These are phyloP conservation scores for Dryococelus australis DNA, from an alignment of 2,888 invertebrate species.

Conservation along the genomic window DNA sequence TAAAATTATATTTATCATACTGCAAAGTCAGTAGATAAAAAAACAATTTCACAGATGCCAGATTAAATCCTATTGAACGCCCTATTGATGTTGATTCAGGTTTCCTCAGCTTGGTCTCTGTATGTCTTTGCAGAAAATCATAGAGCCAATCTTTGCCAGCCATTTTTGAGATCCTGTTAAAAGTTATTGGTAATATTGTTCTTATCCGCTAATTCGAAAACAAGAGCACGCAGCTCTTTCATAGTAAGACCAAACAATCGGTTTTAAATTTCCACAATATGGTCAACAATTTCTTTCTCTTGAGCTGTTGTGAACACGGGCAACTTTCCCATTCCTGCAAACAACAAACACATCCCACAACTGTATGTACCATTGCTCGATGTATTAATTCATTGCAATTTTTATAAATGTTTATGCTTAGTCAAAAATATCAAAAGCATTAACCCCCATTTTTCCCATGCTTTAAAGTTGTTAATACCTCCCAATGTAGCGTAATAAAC, in stretches of 20 bases:
- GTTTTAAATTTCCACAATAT: neutral
- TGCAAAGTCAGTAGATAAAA: neutral
- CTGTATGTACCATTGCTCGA: neutral
- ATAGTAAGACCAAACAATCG: constrained; percentile 5
- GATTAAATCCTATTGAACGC: neutral
- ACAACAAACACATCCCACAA: neutral
- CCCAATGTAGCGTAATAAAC: no score
- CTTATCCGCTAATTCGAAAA: neutral
- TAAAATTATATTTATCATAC: constrained; percentile 11
- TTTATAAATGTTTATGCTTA: constrained; percentile 5
- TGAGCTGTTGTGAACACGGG: constrained; percentile 1
- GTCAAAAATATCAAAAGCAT: neutral
- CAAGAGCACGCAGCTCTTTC: neutral
- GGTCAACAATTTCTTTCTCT: neutral
- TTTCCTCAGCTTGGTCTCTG: neutral
- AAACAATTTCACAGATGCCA: neutral
- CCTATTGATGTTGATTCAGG: neutral
- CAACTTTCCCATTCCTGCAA: constrained; percentile 10
- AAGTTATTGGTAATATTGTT: constrained; percentile 16
- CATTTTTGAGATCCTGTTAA: neutral
- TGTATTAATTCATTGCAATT: neutral
- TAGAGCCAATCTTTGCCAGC: neutral
- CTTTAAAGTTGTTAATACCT: no score
- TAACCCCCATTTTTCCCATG: neutral
- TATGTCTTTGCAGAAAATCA: neutral